phyloP scores from a whole-genome alignment of 2,888 invertebrate species.

The Petrolisthes manimaculis region DNA sequence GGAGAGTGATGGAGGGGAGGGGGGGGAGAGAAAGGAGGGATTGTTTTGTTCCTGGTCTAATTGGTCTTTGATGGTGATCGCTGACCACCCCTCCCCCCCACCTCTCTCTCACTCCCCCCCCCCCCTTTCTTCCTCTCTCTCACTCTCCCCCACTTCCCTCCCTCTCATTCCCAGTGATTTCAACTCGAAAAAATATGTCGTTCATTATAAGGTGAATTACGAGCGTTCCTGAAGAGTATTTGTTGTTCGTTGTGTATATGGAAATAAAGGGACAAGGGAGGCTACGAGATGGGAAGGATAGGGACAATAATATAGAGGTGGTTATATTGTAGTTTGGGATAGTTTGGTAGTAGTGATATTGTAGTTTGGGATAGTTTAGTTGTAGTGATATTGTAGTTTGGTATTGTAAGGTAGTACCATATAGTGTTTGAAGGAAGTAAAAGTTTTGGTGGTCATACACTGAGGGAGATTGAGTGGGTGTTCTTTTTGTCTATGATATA shows the following conservation, averaged over 20 bases:
- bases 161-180: not conserved
- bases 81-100: constrained; percentile 22
- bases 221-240: not conserved
- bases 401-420: too few relatives aligned
- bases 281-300: not conserved
- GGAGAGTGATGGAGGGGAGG: too few relatives aligned
- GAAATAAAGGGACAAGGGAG: not conserved
- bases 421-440: too few relatives aligned
- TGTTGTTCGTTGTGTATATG: not conserved
- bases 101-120: not conserved
- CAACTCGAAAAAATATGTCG: not conserved
- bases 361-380: too few relatives aligned
- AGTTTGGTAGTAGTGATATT: too few relatives aligned
- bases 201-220: constrained; percentile 12
- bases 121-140: too few relatives aligned
- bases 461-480: too few relatives aligned
- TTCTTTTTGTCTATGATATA: too few relatives aligned
- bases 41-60: constrained; percentile 46
- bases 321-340: not conserved
- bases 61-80: constrained; percentile 58
- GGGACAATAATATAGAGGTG: not conserved
- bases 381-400: too few relatives aligned
- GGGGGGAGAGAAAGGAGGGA: not conserved
- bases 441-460: too few relatives aligned
- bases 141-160: not conserved